phyloP scores from a whole-genome alignment of 2,888 invertebrate species.

The Trachelus tabidus region DNA sequence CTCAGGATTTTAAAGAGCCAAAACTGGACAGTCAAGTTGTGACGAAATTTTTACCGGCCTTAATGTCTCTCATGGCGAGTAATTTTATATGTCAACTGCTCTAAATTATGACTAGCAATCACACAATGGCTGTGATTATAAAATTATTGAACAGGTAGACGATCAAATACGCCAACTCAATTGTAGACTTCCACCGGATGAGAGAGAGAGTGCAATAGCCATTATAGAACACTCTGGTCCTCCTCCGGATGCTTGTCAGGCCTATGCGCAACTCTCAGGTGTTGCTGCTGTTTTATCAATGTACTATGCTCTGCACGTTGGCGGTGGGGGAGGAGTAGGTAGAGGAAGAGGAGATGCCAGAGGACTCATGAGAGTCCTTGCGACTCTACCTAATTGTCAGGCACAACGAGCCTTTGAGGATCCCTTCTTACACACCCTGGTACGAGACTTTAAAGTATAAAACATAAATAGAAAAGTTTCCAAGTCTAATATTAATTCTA shows the following conservation, averaged over 20 bases:
- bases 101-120: no score
- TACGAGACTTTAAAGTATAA: slow-evolving; percentile 56
- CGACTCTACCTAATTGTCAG: slow-evolving; percentile 90
- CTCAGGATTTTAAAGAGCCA: slow-evolving; percentile 94
- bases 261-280: slow-evolving; percentile 90
- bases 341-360: slow-evolving; percentile 58
- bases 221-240: slow-evolving; percentile 95
- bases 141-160: slow-evolving; percentile 68
- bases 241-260: slow-evolving; percentile 92
- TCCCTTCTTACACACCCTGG: slow-evolving; percentile 92
- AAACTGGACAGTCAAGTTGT: slow-evolving; percentile 93
- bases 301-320: slow-evolving; percentile 93
- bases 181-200: slow-evolving; percentile 90
- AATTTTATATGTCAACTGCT: background rate
- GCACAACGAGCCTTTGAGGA: slow-evolving; percentile 94
- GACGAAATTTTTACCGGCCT: slow-evolving; percentile 92
- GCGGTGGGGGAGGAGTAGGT: slow-evolving; percentile 62
- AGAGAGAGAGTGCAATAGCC: slow-evolving; percentile 91
- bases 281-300: slow-evolving; percentile 93
- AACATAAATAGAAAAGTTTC: background rate
- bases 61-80: slow-evolving; percentile 90
- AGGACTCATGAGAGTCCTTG: slow-evolving; percentile 86
- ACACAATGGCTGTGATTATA: no score
- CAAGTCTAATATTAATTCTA: no score
- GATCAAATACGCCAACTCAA: slow-evolving; percentile 87